Percentiles rank a stretch among this genome's conserved stretches.
Conservation (phyloP, 2,113 vertebrate genomes). For the Ondatra zibethicus region DNA sequence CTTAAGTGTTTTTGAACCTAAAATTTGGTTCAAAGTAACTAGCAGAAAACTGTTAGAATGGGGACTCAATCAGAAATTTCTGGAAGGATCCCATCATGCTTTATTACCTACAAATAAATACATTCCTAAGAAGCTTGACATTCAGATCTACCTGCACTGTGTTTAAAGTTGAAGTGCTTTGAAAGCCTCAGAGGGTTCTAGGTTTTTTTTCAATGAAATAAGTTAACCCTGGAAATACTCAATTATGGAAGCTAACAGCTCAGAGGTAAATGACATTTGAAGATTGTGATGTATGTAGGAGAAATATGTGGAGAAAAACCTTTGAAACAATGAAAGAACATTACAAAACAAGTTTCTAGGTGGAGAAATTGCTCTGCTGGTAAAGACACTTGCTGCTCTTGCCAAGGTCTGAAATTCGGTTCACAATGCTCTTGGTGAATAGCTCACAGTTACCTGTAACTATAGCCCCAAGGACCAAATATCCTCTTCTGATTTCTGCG, state of each 20-base stretch:
- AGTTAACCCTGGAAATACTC: not conserved
- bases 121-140: not conserved
- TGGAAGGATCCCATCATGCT: not conserved
- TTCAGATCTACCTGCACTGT: not conserved
- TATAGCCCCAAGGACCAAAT: not conserved
- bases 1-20: not conserved
- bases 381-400: not conserved
- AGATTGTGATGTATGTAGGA: not conserved
- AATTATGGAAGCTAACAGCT: not conserved
- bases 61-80: constrained; percentile 24
- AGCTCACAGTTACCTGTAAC: not conserved
- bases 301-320: not conserved
- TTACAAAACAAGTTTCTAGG: not conserved
- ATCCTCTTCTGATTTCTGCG: not conserved
- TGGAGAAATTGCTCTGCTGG: not conserved
- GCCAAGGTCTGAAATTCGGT: not conserved
- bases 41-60: not conserved
- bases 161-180: constrained; percentile 27
- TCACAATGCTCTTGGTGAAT: not conserved
- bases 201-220: not conserved
- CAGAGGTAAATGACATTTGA: not conserved
- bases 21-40: not conserved
- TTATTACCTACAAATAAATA: constrained; percentile 46
- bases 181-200: not conserved
- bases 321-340: not conserved